phyloP scores from a whole-genome alignment of 2,113 vertebrate species.

The Pantherophis guttatus region DNA sequence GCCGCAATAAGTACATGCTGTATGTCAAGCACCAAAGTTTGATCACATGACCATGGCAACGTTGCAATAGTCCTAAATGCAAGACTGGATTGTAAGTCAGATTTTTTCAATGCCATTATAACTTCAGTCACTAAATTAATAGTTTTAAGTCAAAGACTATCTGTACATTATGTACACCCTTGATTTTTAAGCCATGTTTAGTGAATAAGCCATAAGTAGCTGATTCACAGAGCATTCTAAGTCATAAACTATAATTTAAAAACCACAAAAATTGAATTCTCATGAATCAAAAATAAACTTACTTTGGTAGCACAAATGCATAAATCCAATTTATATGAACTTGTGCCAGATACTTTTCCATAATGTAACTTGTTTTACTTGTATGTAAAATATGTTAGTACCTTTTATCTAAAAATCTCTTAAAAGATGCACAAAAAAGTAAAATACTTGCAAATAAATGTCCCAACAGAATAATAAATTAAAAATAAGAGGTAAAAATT shows the following conservation, averaged over 20 bases:
- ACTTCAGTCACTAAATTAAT: not conserved
- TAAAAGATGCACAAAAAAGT: not conserved
- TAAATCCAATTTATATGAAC: not conserved
- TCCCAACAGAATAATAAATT: not conserved
- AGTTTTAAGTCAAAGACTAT: not conserved
- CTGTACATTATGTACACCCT: not conserved
- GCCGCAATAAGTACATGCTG: not conserved
- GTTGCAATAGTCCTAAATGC: not conserved
- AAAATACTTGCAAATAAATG: not conserved
- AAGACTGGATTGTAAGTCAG: not conserved
- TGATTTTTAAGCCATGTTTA: not conserved
- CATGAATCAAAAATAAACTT: not conserved
- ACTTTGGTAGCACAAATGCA: not conserved
- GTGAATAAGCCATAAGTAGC: not conserved
- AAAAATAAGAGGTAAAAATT: not conserved
- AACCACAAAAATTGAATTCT: not conserved
- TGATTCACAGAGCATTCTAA: not conserved
- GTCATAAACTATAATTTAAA: not conserved
- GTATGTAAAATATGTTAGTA: not conserved
- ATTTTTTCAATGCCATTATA: not conserved
- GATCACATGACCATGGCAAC: not conserved
- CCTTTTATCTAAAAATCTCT: not conserved
- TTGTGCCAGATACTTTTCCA: not conserved
- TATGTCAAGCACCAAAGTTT: not conserved
- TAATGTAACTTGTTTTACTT: not conserved